These are phyloP conservation scores for Sebastes iracundus DNA, from an alignment of 2,797 vertebrate genomes.

Conservation along the genomic window DNA sequence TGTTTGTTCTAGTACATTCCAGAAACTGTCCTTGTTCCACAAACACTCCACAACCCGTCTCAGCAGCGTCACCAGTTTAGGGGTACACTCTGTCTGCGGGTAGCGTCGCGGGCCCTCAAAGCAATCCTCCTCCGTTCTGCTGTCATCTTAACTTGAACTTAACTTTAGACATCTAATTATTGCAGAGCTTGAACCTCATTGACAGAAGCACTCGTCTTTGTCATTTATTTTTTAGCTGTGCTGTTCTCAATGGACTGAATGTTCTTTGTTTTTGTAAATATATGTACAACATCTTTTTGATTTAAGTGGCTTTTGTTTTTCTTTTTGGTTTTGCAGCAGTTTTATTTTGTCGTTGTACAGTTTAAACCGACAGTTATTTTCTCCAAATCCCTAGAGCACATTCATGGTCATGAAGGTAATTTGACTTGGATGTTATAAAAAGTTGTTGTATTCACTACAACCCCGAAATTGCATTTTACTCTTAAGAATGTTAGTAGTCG, in stretches of 20 bases:
- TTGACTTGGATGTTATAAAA: constrained; percentile 63
- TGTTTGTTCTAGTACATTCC: constrained; percentile 87
- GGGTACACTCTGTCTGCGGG: constrained; percentile 52
- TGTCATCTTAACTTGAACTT: constrained; percentile 61
- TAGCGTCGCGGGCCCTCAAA: constrained; percentile 53
- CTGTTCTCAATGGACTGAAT: constrained; percentile 67
- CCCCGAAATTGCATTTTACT: constrained; percentile 63
- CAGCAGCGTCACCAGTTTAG: constrained; percentile 47
- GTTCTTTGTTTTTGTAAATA: constrained; percentile 77
- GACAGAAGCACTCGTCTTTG: constrained; percentile 58
- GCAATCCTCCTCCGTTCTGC: constrained; percentile 35
- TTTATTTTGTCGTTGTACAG: constrained; percentile 77
- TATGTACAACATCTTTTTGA: constrained; percentile 70
- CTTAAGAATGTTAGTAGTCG: constrained; percentile 69
- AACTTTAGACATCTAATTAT: constrained; percentile 51
- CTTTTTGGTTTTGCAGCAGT: constrained; percentile 50
- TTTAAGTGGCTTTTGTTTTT: constrained; percentile 58
- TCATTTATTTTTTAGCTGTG: constrained; percentile 70
- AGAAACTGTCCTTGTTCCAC: constrained; percentile 68
- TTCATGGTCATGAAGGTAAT: constrained; percentile 57
- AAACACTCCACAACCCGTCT: constrained; percentile 58
- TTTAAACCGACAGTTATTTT: constrained; percentile 57
- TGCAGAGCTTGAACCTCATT: constrained; percentile 63
- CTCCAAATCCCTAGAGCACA: constrained; percentile 57
- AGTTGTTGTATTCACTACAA: constrained; percentile 63